phyloP scores from a whole-genome alignment of 2,113 vertebrate species.

The Dendropsophus ebraccatus region DNA sequence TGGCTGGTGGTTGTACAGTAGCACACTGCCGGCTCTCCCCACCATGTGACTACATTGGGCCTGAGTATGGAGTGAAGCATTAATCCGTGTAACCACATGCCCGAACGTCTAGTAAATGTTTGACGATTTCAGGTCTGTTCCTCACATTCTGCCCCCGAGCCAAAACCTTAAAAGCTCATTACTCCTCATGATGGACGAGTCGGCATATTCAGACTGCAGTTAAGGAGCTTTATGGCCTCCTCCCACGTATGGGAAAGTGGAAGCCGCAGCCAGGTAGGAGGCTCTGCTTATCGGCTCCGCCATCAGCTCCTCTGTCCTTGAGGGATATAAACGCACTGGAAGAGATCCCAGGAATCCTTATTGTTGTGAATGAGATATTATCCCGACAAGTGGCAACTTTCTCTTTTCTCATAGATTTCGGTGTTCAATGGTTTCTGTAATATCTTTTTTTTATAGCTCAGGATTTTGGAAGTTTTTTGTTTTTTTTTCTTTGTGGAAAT shows the following conservation, averaged over 20 bases:
- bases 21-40: not conserved
- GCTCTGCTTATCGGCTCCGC: not conserved
- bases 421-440: no score
- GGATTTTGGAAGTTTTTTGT: no score
- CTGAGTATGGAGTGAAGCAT: not conserved
- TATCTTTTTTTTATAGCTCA: no score
- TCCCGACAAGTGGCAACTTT: no score
- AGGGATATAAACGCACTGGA: no score
- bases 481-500: no score
- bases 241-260: conserved; percentile 26
- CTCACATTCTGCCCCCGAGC: not conserved
- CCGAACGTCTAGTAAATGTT: conserved; percentile 26
- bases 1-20: not conserved
- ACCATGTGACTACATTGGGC: not conserved
- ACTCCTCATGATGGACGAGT: conserved; percentile 12
- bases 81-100: conserved; percentile 36
- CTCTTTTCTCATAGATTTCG: no score
- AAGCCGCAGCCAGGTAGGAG: not conserved
- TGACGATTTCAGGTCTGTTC: conserved; percentile 30
- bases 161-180: conserved; percentile 39
- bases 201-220: not conserved
- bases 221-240: conserved; percentile 22
- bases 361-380: no score
- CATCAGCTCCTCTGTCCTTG: not conserved
- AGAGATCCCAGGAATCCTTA: no score